Evolutionary conservation across 2,888 invertebrate genomes (phyloP), one percentile per base, ranked within the genome.

Genomic region (Anagyrus pseudococci): DNA sequence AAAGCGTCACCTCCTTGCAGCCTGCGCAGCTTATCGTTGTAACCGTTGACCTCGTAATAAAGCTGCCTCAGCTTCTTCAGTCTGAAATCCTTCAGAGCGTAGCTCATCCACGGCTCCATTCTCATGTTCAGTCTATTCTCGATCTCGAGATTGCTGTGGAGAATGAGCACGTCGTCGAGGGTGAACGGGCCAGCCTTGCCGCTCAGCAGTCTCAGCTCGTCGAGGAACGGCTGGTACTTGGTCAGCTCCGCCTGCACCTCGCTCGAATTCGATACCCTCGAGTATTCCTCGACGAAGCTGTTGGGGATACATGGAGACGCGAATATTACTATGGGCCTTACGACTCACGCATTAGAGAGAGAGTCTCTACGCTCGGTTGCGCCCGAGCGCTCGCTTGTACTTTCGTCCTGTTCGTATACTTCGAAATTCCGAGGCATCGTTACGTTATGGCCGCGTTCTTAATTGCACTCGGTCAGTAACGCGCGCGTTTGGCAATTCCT

Each of bases 81-180:
- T 15, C 23, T 64, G 33, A 33, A n/a, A 33, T 60, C 41, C 1
- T 15, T 26, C n/a, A 58, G 13, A 10, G 22, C 1, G 7, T 48
- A 19, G 10, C 1, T 43, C 66, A 66, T 66, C 62, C 66, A 66
- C n/a, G 62, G 56, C 2, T 56, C 26, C 62, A 62, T 66, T 1
- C 19, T 41, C n/a, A 66, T n/a, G 22, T 62, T 66, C 43, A 62
- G 3, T 37, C 48, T 41, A 19, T 44, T 37, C 25, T 66, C 66
- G 15, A 59, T 59, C 3, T 49, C 44, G 2, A 66, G 40, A 46
- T 66, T 62, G 20, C 56, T 58, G 17, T 62, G 56, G 19, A 66
- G 37, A 43, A 62, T 10, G 0, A 52, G 19, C n/a, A 62, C 19
- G 26, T 66, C 66, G 19, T 33, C 4, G 1, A 58, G 8, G n/a